Percentiles rank a stretch among this genome's conserved stretches.
phyloP scores from a whole-genome alignment of 2,797 vertebrate species.

The Hydrophis major region DNA sequence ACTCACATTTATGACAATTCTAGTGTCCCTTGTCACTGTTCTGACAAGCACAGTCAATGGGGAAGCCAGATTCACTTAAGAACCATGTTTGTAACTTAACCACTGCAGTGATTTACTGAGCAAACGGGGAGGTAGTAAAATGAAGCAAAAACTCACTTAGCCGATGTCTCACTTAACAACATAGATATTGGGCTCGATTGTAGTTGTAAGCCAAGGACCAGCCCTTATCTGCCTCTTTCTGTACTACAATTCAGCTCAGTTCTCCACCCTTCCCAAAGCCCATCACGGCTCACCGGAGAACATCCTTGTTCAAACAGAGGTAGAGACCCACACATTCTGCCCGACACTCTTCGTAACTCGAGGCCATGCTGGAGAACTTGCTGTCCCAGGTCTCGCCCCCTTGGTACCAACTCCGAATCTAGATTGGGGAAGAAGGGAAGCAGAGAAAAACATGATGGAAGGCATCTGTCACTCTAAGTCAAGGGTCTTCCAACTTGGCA shows the following conservation, averaged over 20 bases:
- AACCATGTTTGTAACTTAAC: too few relatives aligned
- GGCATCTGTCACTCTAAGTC: background rate
- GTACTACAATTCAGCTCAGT: background rate
- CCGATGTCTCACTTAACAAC: too few relatives aligned
- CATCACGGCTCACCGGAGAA: constrained; percentile 75
- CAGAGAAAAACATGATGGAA: background rate
- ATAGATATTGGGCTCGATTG: too few relatives aligned
- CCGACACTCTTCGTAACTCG: constrained; percentile 89
- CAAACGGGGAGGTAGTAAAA: background rate
- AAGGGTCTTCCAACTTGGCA: too few relatives aligned
- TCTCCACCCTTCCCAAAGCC: background rate
- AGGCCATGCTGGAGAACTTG: constrained; percentile 89
- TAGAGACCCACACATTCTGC: constrained; percentile 91
- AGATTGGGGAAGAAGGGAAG: background rate
- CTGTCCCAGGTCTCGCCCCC: constrained; percentile 91
- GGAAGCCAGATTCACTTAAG: background rate
- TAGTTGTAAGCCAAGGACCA: too few relatives aligned
- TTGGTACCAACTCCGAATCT: constrained; percentile 89
- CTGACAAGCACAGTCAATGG: background rate
- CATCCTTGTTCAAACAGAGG: constrained; percentile 83
- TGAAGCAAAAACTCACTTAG: background rate
- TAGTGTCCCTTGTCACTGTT: too few relatives aligned
- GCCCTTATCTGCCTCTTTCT: background rate
- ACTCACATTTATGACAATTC: too few relatives aligned
- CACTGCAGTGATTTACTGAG: too few relatives aligned